These are phyloP conservation scores for fruit fly (Drosophila melanogaster) DNA, from an alignment of 1,140 invertebrate species.

Conservation along the genomic window DNA sequence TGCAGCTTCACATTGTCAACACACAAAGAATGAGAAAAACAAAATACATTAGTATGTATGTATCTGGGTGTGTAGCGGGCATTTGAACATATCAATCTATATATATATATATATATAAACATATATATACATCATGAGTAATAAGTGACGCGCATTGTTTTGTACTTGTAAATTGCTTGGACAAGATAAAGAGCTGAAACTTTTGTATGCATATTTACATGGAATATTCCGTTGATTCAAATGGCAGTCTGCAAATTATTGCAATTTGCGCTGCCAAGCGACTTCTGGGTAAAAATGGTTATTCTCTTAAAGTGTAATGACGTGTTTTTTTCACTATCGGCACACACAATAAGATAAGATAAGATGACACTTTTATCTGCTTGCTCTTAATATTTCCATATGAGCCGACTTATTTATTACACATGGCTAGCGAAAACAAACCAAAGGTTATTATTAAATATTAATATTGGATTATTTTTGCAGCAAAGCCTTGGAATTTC, in stretches of 20 bases:
- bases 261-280: slow-evolving; percentile 14
- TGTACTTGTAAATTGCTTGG: slow-evolving; percentile 76
- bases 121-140: slow-evolving; percentile 11
- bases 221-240: slow-evolving; percentile 40
- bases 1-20: slow-evolving; percentile 42
- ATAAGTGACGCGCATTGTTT: slow-evolving; percentile 24
- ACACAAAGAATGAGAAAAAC: slow-evolving; percentile 18
- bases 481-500: slow-evolving; percentile 7
- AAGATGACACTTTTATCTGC: slow-evolving; percentile 33
- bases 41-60: slow-evolving; percentile 12
- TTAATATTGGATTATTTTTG: slow-evolving; percentile 28
- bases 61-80: background rate
- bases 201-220: slow-evolving; percentile 65
- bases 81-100: slow-evolving; percentile 21
- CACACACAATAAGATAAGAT: slow-evolving; percentile 10
- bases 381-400: slow-evolving; percentile 12
- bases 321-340: slow-evolving; percentile 19
- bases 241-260: slow-evolving; percentile 7
- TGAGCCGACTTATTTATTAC: slow-evolving; percentile 18
- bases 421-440: slow-evolving; percentile 22
- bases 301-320: background rate
- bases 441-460: slow-evolving; percentile 43
- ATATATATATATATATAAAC: background rate
- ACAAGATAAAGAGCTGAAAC: slow-evolving; percentile 33
- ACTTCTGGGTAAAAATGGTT: slow-evolving; percentile 1